These are phyloP conservation scores for Helobdella robusta DNA, from an alignment of 2,888 invertebrate species.

Conservation along the genomic window DNA sequence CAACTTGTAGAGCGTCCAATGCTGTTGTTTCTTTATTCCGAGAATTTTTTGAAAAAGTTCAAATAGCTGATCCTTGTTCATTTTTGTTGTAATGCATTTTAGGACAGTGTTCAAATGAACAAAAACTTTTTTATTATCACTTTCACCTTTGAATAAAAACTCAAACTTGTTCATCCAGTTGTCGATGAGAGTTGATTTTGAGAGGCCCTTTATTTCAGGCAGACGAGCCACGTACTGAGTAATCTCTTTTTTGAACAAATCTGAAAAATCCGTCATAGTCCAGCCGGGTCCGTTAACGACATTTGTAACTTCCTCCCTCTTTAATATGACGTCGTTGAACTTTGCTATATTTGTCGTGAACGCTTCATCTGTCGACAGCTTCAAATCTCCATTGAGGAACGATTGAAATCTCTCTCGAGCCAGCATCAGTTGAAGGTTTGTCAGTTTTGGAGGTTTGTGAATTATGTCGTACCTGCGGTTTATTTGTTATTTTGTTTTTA, in stretches of 20 bases:
- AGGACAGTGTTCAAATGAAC: not conserved
- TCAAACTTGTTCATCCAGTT: conserved; percentile 24
- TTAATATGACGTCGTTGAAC: conserved; percentile 2
- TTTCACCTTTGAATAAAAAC: conserved; percentile 17
- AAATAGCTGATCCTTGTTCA: conserved; percentile 19
- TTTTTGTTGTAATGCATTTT: not conserved
- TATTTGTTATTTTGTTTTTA: too few species aligned
- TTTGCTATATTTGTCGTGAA: not conserved
- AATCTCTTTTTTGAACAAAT: conserved; percentile 14
- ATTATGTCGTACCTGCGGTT: conserved; percentile 16
- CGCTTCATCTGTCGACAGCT: conserved; percentile 21
- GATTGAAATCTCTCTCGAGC: conserved; percentile 12
- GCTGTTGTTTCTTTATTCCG: conserved; percentile 8
- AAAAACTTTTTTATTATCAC: conserved; percentile 13
- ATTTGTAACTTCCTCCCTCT: conserved; percentile 9
- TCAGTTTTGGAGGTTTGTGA: conserved; percentile 16
- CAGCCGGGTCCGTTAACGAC: conserved; percentile 21
- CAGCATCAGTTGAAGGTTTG: conserved; percentile 12
- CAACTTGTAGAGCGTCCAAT: conserved; percentile 10
- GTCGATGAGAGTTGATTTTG: conserved; percentile 8
- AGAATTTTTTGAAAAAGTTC: conserved; percentile 22
- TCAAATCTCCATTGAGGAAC: conserved; percentile 14
- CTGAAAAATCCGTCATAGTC: conserved; percentile 14
- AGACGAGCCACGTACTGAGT: conserved; percentile 4
- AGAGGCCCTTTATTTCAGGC: conserved; percentile 21